Base-by-base conservation (phyloP, 2,888 invertebrate genomes). In the Euproctis similis region DNA sequence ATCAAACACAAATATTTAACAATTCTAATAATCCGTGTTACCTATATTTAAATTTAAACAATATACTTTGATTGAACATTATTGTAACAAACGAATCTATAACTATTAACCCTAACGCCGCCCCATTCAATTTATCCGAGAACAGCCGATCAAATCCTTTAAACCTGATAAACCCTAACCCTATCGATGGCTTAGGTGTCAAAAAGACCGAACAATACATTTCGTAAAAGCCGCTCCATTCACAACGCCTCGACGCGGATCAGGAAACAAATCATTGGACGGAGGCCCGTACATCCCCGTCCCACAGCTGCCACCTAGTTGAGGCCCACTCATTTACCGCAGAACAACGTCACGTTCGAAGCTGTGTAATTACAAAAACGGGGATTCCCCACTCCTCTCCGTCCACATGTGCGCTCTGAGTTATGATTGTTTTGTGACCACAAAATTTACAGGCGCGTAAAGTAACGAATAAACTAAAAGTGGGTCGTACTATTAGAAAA, bases 301-400 rank as follows among this genome's bases (percentile, higher is more conserved):
- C 26, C 27, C 30, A 19, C 36, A 24, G n/a, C n/a, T 27, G 13
- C 27, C 27, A 19, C 18, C 18, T 19, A 21, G 26, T 31, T 19
- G 28, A 13, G 34, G 32, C 41, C 48, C 34, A 43, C 53, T 61
- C 53, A 56, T 61, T 61, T 60, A 46, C 47, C 49, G 42, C 50
- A 43, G 42, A 59, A 54, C 48, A 52, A 43, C 52, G 56, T 60
- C 60, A 64, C 61, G 60, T 60, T 38, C 53, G 39, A 46, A 34
- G 40, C 37, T 44, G 48, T 46, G 52, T 63, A 60, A 63, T 64
- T 65, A 62, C 60, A 56, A 60, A 63, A 63, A 56, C 49, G 47
- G 44, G 45, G 37, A 60, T 56, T 51, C 42, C 46, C 44, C 37
- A 38, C 39, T 44, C 44, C 37, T 36, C 39, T 44, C 33, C 17